A percentile compares a stretch with the other conserved stretches of the same genome.
Evolutionary conservation across 1,140 invertebrate species (phyloP).

Genomic region (Brachionus koreanus): DNA sequence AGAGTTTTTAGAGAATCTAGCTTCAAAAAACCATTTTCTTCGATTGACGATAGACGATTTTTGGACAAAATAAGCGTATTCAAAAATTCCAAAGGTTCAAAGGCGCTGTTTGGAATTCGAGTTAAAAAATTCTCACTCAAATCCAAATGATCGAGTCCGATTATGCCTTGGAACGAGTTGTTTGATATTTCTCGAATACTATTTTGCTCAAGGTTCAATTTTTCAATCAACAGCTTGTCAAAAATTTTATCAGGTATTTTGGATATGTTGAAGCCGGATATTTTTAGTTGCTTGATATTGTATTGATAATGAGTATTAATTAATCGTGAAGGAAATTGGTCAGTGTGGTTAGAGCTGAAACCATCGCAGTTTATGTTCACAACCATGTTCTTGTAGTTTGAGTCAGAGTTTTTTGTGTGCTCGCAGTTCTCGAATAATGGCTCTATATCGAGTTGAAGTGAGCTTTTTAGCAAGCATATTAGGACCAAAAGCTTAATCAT

Average conservation of each 20-base stretch:
- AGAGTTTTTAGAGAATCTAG: not conserved
- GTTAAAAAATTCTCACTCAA: not conserved
- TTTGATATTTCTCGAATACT: not conserved
- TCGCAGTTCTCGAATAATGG: not conserved
- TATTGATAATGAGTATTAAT: not conserved
- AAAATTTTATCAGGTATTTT: not conserved
- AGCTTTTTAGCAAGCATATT: not conserved
- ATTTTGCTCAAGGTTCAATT: not conserved
- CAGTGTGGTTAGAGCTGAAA: not conserved
- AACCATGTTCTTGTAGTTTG: slow-evolving; percentile 14
- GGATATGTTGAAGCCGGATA: not conserved
- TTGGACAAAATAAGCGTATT: not conserved
- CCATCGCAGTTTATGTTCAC: slow-evolving; percentile 14
- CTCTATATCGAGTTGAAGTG: not conserved
- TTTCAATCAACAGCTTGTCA: slow-evolving; percentile 7
- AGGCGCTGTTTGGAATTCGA: not conserved
- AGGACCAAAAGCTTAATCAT: not conserved
- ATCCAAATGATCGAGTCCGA: not conserved
- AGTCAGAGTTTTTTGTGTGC: not conserved
- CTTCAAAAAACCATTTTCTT: not conserved
- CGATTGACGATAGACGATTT: not conserved
- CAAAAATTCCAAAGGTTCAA: not conserved
- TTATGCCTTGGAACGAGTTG: not conserved
- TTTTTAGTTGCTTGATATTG: not conserved
- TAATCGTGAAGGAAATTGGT: not conserved